phyloP scores from a whole-genome alignment of 2,113 vertebrate genomes.

The Empidonax traillii region DNA sequence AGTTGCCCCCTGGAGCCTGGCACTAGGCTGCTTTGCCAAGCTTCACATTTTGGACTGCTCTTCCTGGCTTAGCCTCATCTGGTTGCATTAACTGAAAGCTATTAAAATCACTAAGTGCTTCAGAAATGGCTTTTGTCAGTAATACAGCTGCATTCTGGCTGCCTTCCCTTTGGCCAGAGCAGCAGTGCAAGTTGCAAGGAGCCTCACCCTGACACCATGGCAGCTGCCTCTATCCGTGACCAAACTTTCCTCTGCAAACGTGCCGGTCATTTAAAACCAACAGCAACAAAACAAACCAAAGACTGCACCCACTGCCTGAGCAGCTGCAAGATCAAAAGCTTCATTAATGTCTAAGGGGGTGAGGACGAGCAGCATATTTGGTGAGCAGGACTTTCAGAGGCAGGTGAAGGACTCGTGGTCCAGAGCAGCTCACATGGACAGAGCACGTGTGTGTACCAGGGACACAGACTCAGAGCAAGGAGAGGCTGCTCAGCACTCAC shows the following conservation, averaged over 20 bases:
- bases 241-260: neutral
- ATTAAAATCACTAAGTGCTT: neutral
- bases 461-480: neutral
- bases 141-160: neutral
- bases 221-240: neutral
- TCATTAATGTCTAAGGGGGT: neutral
- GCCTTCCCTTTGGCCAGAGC: neutral
- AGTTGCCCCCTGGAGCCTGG: neutral
- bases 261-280: neutral
- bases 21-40: neutral
- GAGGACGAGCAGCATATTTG: neutral
- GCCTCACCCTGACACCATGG: accelerated
- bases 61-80: neutral
- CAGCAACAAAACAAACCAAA: neutral
- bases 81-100: neutral
- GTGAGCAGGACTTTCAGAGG: neutral
- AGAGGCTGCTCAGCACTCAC: neutral
- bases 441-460: neutral
- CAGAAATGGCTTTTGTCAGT: neutral
- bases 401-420: accelerated
- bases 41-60: neutral
- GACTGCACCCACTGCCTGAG: neutral
- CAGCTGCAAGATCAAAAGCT: neutral
- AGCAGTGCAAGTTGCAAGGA: neutral
- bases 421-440: neutral